Base-by-base conservation (phyloP, 1,140 invertebrate genomes). In the Sitobion miscanthi region DNA sequence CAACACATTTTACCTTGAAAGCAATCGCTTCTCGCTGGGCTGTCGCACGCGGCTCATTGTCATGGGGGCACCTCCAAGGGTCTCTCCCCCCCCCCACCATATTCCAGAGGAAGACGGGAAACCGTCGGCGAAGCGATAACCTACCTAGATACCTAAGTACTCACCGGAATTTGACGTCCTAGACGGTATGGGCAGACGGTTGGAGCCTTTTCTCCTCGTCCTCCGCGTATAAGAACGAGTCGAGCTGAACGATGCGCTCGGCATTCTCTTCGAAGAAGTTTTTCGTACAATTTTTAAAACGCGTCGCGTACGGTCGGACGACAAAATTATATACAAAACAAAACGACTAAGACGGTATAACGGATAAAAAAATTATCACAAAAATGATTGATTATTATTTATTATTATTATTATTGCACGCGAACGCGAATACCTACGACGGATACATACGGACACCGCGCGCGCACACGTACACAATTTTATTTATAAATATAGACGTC, bases 201-300 rank as follows among this genome's bases (percentile, higher is more conserved):
- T 97, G 95, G 97, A 97, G 95, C 97, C 97, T 97, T 98, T 98
- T 96, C 97, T 97, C 95, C 97, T 96, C 94, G 97, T 98, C 96
- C 97, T 96, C 95, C 97, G 96, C 94, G 97, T 97, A 96, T 98
- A 98, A 96, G 97, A 97, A 96, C 97, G 96, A 95, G 97, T 97
- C 95, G 97, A 97, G 95, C 97, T 97, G 96, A 98, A 98, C 95
- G 97, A 98, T 95, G 97, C 97, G 96, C 97, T 98, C 96, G 97
- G 97, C 97, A 98, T 98, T 96, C 97, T 98, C 94, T 87, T 93
- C 90, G 85, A 85, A 54, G 89, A 45, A 6, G 91, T 86, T 93
- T 93, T 93, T 89, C 62, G 93, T 49, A 89, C 85, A 89, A 89
- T 93, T 89, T 93, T 89, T 83, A 57, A 89, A 57, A 89, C 88